phyloP scores from a whole-genome alignment of 2,797 vertebrate species.

The Poecilia velifera region DNA sequence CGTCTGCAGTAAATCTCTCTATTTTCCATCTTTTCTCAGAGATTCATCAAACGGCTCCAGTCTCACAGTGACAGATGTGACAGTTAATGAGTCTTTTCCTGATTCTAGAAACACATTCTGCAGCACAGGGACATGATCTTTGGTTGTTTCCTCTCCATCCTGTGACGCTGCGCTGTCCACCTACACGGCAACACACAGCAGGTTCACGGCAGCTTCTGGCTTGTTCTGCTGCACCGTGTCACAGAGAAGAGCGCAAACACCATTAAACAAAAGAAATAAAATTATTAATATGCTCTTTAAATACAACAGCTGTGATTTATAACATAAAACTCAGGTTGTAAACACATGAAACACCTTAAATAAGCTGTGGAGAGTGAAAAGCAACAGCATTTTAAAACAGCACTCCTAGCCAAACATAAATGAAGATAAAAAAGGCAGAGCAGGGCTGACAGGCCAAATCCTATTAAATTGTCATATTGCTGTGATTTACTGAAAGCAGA shows the following conservation, averaged over 20 bases:
- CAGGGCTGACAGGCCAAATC: background rate
- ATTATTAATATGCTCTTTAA: background rate
- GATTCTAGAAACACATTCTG: background rate
- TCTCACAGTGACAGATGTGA: background rate
- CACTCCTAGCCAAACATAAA: background rate
- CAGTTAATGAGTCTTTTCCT: background rate
- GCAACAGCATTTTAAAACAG: background rate
- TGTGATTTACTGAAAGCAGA: slow-evolving; percentile 1
- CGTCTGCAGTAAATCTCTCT: background rate
- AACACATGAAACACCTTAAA: slow-evolving; percentile 1
- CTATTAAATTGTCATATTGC: background rate
- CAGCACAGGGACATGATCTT: background rate
- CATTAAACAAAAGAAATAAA: background rate
- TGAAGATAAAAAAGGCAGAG: background rate
- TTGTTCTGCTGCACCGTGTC: background rate
- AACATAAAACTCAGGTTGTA: background rate
- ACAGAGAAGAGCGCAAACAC: background rate
- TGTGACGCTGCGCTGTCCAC: slow-evolving; percentile 25
- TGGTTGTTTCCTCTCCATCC: slow-evolving; percentile 7
- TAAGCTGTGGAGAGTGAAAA: background rate
- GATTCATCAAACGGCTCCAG: background rate
- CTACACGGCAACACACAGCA: slow-evolving; percentile 23
- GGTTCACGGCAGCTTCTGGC: background rate
- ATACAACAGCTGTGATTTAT: background rate
- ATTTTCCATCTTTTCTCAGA: background rate